Evolutionary conservation across 2,113 vertebrate genomes (phyloP).

Genomic region (Notarius quadriscutis): DNA sequence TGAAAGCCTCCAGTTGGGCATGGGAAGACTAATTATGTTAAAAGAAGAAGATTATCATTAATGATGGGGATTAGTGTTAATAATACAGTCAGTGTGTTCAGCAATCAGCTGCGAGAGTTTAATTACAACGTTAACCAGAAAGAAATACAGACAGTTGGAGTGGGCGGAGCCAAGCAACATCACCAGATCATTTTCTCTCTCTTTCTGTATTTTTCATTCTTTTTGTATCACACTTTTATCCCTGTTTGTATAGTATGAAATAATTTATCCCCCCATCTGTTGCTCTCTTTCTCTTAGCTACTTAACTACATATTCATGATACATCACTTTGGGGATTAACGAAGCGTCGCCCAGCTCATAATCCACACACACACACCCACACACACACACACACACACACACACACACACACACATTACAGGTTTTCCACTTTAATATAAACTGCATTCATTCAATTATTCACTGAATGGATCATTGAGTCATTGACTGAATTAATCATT

Average conservation of each 20-base stretch:
- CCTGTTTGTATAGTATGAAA: not conserved
- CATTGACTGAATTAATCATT: not conserved
- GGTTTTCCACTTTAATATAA: not conserved
- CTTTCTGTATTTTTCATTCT: not conserved
- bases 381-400: constrained; percentile 32
- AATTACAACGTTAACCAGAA: not conserved
- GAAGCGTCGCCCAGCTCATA: constrained; percentile 72
- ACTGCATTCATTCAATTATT: not conserved
- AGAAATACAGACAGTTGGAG: not conserved
- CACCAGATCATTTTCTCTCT: constrained; percentile 2
- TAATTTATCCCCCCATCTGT: not conserved
- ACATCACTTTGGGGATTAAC: constrained; percentile 83
- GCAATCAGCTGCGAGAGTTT: not conserved
- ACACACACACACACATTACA: not conserved
- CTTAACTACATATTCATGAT: constrained; percentile 86
- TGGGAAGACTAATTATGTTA: not conserved
- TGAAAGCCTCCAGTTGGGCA: not conserved
- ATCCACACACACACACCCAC: constrained; percentile 31
- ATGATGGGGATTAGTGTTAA: not conserved
- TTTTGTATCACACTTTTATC: not conserved
- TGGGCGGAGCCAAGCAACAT: not conserved
- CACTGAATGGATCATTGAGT: not conserved
- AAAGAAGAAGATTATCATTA: not conserved
- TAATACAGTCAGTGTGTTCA: not conserved
- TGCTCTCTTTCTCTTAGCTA: constrained; percentile 48